Base-by-base conservation (phyloP, 2,113 vertebrate genomes). In the Gracilinanus agilis region DNA sequence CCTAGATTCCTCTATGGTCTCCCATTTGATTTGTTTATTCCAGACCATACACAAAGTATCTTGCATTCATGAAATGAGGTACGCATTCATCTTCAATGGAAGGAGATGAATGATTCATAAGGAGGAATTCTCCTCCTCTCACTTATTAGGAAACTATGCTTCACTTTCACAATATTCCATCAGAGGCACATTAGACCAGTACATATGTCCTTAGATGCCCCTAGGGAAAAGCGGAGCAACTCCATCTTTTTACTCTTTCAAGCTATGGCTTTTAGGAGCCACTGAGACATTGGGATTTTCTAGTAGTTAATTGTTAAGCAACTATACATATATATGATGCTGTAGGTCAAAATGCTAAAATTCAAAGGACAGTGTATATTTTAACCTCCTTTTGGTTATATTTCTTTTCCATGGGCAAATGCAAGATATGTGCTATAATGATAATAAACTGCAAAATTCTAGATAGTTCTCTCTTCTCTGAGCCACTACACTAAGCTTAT, bases 371-470 rank as follows among this genome's bases (percentile, higher is more conserved):
- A 0, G 3, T 13, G 29, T 58, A 58, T 58, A 58, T 29, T 23
- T 55, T 55, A 1, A 75, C 67, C n/a, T 40, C 67, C 0, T 83
- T 83, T 40, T 83, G n/a, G 19, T 40, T 83, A 19, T 40, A 83
- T 83, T 29, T 25, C 89, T 7, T 29, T 89, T 89, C n/a, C 24
- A 49, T 29, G 23, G 24, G 89, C 44, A 44, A 90, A 53, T 44
- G 23, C 34, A 58, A 55, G 93, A 54, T 40, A n/a, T 53, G 24
- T 91, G 19, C 53, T 91, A 54, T 89, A 56, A 89, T 53, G 55
- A n/a, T 25, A 61, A 53, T 40, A 92, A 54, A 29, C 25, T 91
- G 8, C n/a, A 96, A 91, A 94, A 54, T 89, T 44, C 54, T 92
- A 90, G 29, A 44, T 8, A 67, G 24, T 29, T 44, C 4, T 27